Percentiles rank a stretch among this genome's conserved stretches.
Conservation (phyloP, 2,888 invertebrate species). For the Diarsia brunnea region DNA sequence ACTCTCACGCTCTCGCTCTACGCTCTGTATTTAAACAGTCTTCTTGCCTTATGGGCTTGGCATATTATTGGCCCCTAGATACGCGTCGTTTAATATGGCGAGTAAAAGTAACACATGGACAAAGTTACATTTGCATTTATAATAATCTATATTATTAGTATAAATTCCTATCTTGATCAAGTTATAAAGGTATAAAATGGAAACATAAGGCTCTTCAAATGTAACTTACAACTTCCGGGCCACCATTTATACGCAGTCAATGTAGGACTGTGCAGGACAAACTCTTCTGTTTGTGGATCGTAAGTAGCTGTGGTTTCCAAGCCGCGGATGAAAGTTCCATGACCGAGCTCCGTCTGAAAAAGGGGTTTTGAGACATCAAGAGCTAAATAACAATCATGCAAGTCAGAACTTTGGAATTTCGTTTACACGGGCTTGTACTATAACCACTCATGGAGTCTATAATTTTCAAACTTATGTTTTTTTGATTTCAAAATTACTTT, state of each 20-base stretch:
- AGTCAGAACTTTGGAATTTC: background rate
- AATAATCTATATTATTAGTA: background rate
- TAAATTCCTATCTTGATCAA: too few relatives aligned
- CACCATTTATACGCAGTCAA: conserved; percentile 98
- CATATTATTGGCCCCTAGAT: too few relatives aligned
- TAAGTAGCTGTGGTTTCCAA: conserved; percentile 98
- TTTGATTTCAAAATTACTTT: background rate
- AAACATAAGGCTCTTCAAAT: background rate
- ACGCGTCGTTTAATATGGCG: too few relatives aligned
- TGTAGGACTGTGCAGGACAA: conserved; percentile 96
- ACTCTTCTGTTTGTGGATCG: conserved; percentile 95
- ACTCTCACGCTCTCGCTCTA: too few relatives aligned
- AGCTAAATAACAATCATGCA: background rate
- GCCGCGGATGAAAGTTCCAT: conserved; percentile 98
- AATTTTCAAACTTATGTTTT: background rate
- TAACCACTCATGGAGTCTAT: too few relatives aligned
- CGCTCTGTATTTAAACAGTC: too few relatives aligned
- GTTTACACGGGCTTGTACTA: background rate
- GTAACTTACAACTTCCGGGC: conserved; percentile 97
- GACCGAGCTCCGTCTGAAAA: conserved; percentile 97
- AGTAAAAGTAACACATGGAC: too few relatives aligned
- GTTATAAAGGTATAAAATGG: background rate
- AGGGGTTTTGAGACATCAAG: background rate
- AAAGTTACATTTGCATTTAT: background rate
- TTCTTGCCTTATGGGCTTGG: too few relatives aligned